phyloP scores from a whole-genome alignment of 1,140 invertebrate genomes.

The Heliconius himera region DNA sequence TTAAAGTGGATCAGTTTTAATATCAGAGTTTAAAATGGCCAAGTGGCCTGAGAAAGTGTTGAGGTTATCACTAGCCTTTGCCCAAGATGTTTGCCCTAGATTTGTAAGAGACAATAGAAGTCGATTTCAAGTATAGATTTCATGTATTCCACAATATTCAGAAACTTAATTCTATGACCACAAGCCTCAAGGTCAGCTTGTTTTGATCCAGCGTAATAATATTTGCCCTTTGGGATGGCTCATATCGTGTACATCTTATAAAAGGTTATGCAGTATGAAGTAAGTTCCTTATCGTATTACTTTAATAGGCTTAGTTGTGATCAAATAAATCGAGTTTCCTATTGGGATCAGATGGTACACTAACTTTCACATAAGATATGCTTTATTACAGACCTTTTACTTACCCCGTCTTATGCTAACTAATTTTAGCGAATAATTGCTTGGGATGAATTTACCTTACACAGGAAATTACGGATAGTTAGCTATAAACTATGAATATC shows the following conservation, averaged over 20 bases:
- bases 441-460: neutral
- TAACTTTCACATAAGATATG: constrained; percentile 13
- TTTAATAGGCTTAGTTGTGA: constrained; percentile 30
- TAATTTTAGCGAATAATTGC: neutral
- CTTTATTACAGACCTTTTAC: neutral
- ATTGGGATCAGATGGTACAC: constrained; percentile 1
- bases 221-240: constrained; percentile 19
- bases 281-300: constrained; percentile 25
- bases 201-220: constrained; percentile 11
- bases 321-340: constrained; percentile 17
- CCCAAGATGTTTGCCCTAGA: too few relatives aligned
- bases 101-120: too few relatives aligned
- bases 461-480: neutral
- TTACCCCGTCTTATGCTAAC: neutral
- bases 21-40: too few relatives aligned
- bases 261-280: constrained; percentile 34
- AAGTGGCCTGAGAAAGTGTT: too few relatives aligned
- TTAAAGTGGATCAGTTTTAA: too few relatives aligned
- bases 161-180: neutral
- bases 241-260: constrained; percentile 24
- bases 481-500: too few relatives aligned
- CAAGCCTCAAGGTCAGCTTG: constrained; percentile 6
- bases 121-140: too few relatives aligned
- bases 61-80: too few relatives aligned
- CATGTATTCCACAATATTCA: neutral